Base-by-base conservation (phyloP, 2,888 invertebrate species). In the Phortica okadai region DNA sequence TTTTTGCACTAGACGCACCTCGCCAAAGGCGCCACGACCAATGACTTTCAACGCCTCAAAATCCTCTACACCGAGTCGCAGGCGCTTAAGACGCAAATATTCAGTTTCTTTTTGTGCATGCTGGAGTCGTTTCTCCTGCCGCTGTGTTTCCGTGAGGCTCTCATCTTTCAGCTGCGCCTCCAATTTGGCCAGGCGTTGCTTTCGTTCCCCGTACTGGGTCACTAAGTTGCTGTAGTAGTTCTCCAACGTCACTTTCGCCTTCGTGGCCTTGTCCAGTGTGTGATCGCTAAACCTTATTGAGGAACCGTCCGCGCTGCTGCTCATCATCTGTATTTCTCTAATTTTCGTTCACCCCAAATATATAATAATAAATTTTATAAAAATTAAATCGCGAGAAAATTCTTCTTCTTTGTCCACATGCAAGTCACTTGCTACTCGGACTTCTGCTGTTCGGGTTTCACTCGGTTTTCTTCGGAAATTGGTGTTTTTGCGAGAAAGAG, bases 61-160 rank as follows among this genome's bases (percentile, higher is more conserved):
- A 92, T 99, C 99, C 92, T 98, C 98, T 42, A 99, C 99, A 67
- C 98, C 98, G 72, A 99, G 94, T 82, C 99, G 94, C 73, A 98
- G 97, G 82, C 99, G 93, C 92, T 99, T 99, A 84, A 99, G 94
- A 84, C 99, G 94, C 82, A 99, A 94, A 92, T 99, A 99, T 92
- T 99, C 99, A 14, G 99, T 99, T 92, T 99, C 99, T 91, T 99
- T 99, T 91, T 97, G 96, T 78, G 99, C 98, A 93, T 99, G 99
- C 89, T 98, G 97, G 89, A 96, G 94, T 83, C 99, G 94, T 85
- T 92, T 92, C 78, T 92, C 98, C 90, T 97, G 96, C 91, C 97
- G 98, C 92, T 99, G 98, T 89, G 97, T 96, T 91, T 98, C 98
- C 78, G 97, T 95, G 77, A 99, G 94, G 79, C 97, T 97, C 90